Evolutionary conservation across 2,113 vertebrate genomes (phyloP).

Genomic region (Cepphus grylle): DNA sequence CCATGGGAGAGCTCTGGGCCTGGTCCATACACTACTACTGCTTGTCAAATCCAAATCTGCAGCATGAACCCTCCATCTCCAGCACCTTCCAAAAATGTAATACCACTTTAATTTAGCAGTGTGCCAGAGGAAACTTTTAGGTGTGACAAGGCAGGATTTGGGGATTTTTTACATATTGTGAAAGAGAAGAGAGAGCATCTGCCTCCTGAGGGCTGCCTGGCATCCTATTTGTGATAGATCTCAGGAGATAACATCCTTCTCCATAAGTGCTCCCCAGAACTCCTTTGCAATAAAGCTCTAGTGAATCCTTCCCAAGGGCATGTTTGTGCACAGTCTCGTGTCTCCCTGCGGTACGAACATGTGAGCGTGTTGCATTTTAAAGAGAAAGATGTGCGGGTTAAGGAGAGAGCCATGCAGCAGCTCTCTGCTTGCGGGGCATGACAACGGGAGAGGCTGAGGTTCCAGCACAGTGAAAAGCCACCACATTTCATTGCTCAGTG

Average conservation of each 20-base stretch:
- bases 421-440: not conserved
- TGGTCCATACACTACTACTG: not conserved
- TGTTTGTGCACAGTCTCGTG: not conserved
- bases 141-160: not conserved
- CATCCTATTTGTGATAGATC: not conserved
- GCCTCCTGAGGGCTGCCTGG: not conserved
- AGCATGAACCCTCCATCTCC: not conserved
- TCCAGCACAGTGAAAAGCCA: not conserved
- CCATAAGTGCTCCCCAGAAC: not conserved
- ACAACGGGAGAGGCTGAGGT: accelerated
- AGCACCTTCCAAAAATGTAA: not conserved
- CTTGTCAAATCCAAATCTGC: not conserved
- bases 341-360: accelerated
- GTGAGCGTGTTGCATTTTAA: not conserved
- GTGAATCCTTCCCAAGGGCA: not conserved
- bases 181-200: not conserved
- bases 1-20: not conserved
- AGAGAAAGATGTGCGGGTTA: not conserved
- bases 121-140: not conserved
- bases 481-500: not conserved
- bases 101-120: not conserved
- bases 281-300: not conserved
- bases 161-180: not conserved
- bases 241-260: not conserved
- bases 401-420: not conserved